These are phyloP conservation scores for Drosophila lutescens DNA, from an alignment of 2,888 invertebrate genomes.

Conservation along the genomic window DNA sequence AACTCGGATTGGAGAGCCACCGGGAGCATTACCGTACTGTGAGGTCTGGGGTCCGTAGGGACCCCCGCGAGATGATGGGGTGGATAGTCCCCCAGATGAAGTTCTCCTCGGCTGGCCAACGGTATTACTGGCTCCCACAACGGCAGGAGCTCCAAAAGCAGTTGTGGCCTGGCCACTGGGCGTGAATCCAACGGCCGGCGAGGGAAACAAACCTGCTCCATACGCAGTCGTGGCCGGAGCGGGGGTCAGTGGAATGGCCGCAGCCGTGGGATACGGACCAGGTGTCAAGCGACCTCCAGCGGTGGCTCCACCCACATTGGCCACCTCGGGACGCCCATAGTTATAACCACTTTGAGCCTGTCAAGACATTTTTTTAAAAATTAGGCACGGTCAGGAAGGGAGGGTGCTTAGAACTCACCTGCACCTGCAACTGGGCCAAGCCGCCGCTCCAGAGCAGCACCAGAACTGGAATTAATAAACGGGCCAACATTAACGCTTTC, in stretches of 20 bases:
- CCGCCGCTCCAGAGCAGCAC: slow-evolving; percentile 61
- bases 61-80: slow-evolving; percentile 46
- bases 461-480: slow-evolving; percentile 59
- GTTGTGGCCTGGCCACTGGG: slow-evolving; percentile 69
- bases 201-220: slow-evolving; percentile 64
- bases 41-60: slow-evolving; percentile 68
- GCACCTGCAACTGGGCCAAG: slow-evolving; percentile 64
- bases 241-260: slow-evolving; percentile 62
- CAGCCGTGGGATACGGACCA: slow-evolving; percentile 69
- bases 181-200: slow-evolving; percentile 65
- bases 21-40: slow-evolving; percentile 54
- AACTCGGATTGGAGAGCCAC: slow-evolving; percentile 31
- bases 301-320: slow-evolving; percentile 67
- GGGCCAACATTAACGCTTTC: slow-evolving; percentile 57
- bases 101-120: slow-evolving; percentile 52
- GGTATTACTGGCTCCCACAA: slow-evolving; percentile 43
- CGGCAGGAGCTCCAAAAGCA: slow-evolving; percentile 70
- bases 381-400: no score
- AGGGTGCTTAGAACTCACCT: slow-evolving; percentile 33
- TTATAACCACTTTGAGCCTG: slow-evolving; percentile 90
- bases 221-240: slow-evolving; percentile 66
- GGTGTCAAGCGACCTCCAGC: slow-evolving; percentile 59
- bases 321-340: slow-evolving; percentile 89
- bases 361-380: no score
- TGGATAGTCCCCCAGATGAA: slow-evolving; percentile 46